Evolutionary conservation across 2,797 vertebrate species (phyloP), one percentile per base, ranked within the genome.

Genomic region (Fringilla coelebs): DNA sequence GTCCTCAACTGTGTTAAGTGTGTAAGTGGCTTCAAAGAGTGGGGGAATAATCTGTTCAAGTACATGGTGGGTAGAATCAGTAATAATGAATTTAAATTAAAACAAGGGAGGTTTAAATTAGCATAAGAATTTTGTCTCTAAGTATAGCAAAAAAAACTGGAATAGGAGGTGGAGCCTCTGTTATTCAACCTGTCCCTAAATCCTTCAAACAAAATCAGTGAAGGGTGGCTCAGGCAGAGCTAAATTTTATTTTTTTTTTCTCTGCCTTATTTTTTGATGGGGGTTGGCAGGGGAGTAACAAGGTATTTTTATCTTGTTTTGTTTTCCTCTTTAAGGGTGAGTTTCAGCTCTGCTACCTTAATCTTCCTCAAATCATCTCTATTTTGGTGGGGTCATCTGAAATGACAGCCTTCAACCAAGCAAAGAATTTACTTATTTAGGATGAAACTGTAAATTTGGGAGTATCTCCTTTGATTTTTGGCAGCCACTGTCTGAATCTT

Each of bases 31-130:
- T 94, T 80, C 65, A 78, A 68, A 91, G 54, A 85, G 78, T 0
- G 3, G 70, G 45, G 75, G 82, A 84, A 83, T 88, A 83, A 91
- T 92, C 65, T 93, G 49, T 88, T 88, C 68, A 75, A 54, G 79
- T 83, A 96, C 54, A 16, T 74, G n/a, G 93, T 94, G 93, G 89
- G 91, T 85, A 96, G 93, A 83, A 89, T 26, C 68, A 77, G 88
- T 89, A 96, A 93, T 92, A 91, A 95, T 34, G 82, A 93, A 91
- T 96, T 88, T 85, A 94, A 95, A 95, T 94, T 96, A 89, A 95
- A 95, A 94, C 79, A 96, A 91, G 91, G 89, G 94, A 94, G 75
- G 96, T 80, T 96, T 96, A 94, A 95, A 96, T 91, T 95, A 85
- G n/a, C 91, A 96, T 95, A 75, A 92, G 76, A 92, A 92, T 91